Percentiles rank a stretch among this genome's conserved stretches.
phyloP scores from a whole-genome alignment of 2,888 invertebrate genomes.

The Nephrotoma flavescens region DNA sequence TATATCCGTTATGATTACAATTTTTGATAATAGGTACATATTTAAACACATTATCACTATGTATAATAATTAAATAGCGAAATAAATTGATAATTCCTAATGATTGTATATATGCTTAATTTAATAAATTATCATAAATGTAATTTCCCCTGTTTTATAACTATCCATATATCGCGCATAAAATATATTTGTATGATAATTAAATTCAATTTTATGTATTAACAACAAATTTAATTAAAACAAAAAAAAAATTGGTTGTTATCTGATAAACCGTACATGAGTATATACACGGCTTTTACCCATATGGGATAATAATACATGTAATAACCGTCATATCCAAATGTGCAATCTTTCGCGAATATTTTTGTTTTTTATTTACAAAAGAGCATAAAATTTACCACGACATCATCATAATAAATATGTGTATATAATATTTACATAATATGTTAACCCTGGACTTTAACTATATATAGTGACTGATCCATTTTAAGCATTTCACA shows the following conservation, averaged over 20 bases:
- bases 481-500: no score
- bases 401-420: background rate
- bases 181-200: background rate
- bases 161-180: background rate
- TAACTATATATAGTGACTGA: no score
- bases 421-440: no score
- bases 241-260: background rate
- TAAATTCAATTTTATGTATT: background rate
- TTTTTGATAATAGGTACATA: background rate
- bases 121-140: background rate
- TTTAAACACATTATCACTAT: background rate
- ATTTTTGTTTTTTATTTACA: no score
- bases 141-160: background rate
- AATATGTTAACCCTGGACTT: no score
- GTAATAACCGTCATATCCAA: background rate
- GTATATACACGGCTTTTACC: background rate
- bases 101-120: background rate
- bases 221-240: background rate
- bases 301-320: background rate
- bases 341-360: no score
- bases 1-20: background rate
- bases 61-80: background rate
- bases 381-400: background rate
- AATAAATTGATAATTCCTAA: background rate
- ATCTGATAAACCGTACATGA: background rate